A percentile compares a stretch with the other conserved stretches of the same genome.
phyloP scores from a whole-genome alignment of 1,140 invertebrate genomes.

The Zaprionus kolodkinae region DNA sequence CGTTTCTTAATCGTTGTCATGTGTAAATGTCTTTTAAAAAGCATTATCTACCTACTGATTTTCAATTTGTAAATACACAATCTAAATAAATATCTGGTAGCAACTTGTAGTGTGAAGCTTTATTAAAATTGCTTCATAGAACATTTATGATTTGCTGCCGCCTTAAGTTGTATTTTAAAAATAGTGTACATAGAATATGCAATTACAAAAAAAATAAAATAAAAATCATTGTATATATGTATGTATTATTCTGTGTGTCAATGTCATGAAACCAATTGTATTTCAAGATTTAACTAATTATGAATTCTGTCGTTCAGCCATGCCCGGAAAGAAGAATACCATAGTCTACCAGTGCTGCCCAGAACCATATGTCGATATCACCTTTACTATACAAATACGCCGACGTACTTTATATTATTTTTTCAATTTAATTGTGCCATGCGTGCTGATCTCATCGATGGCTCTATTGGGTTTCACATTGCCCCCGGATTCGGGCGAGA shows the following conservation, averaged over 20 bases:
- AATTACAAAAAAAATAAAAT: constrained; percentile 17
- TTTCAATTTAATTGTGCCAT: constrained; percentile 99
- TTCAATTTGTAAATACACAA: constrained; percentile 24
- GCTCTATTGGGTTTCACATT: constrained; percentile 98
- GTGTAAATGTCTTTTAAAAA: constrained; percentile 65
- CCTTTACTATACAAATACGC: constrained; percentile 98
- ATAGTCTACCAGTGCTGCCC: constrained; percentile 93
- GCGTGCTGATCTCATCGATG: constrained; percentile 99
- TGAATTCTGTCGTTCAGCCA: constrained; percentile 86
- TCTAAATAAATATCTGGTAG: constrained; percentile 17
- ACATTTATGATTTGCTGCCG: constrained; percentile 54
- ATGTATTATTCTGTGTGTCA: constrained; percentile 55
- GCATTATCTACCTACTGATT: constrained; percentile 32
- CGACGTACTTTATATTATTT: constrained; percentile 99
- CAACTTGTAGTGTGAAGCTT: constrained; percentile 21
- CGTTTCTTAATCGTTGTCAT: constrained; percentile 74
- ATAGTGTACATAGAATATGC: constrained; percentile 39
- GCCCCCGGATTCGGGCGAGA: constrained; percentile 99
- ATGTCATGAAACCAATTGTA: constrained; percentile 35
- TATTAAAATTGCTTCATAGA: constrained; percentile 64
- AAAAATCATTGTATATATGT: constrained; percentile 40
- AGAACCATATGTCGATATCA: constrained; percentile 98
- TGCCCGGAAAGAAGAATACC: constrained; percentile 93
- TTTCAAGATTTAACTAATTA: constrained; percentile 58
- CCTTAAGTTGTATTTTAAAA: constrained; percentile 13